Evolutionary conservation across 2,113 vertebrate genomes (phyloP).

Genomic region (Pungitius pungitius): DNA sequence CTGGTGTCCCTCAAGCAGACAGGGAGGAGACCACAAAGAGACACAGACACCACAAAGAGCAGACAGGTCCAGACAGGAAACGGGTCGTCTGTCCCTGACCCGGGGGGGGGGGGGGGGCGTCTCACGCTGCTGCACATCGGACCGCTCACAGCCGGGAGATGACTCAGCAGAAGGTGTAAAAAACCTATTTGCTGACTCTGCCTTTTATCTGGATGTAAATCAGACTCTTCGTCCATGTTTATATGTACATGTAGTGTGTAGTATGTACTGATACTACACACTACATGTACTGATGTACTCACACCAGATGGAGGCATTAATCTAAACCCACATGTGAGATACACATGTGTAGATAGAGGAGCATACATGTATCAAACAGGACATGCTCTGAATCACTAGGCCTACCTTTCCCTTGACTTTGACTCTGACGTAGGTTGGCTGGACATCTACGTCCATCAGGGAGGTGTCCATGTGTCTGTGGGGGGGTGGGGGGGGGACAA

Average conservation of each 20-base stretch:
- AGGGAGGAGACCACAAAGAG: neutral
- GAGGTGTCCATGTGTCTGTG: slow-evolving; percentile 94
- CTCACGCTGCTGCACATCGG: neutral
- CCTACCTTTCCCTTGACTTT: slow-evolving; percentile 90
- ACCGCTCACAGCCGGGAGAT: neutral
- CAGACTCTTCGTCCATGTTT: slow-evolving; percentile 3
- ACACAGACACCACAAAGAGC: neutral
- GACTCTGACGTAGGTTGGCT: slow-evolving; percentile 86
- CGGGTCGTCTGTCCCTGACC: no score
- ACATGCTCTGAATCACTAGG: no score
- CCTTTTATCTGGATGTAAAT: slow-evolving; percentile 21
- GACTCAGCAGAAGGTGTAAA: neutral
- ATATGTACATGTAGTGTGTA: no score
- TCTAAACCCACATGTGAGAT: no score
- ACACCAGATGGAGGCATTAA: no score
- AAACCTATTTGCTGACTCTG: slow-evolving; percentile 29
- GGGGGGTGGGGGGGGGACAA: no score
- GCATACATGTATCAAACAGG: no score
- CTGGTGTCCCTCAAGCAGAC: neutral
- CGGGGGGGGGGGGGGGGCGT: no score
- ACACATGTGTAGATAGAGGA: no score
- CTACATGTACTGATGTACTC: no score
- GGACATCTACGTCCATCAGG: slow-evolving; percentile 89
- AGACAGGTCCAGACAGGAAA: no score
- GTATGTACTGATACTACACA: no score